Evolutionary conservation across 2,888 invertebrate species (phyloP), one percentile per base, ranked within the genome.

Genomic region (Drosophila putrida): DNA sequence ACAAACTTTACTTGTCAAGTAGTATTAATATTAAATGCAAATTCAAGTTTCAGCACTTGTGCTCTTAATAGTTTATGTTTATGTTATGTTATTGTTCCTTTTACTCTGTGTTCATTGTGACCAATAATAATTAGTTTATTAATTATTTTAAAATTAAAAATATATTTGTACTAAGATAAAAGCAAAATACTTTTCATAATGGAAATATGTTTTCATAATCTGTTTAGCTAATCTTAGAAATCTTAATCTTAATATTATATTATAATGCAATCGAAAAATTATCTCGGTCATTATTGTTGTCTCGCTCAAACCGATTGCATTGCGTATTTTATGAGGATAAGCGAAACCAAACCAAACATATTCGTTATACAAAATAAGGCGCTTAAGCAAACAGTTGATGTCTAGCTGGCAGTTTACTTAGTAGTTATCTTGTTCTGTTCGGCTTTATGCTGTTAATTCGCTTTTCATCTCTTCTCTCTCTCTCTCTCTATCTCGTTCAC

Each of bases 311-410:
- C 44, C 36, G 15, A 15, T 25, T 35, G 27, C n/a, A 31, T 31
- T 31, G 31, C 6, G 9, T 10, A 39, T 54, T 10, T 31, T 9
- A 28, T 15, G 11, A 6, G 36, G 4, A 31, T 13, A 55, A 44
- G 25, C 41, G 20, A 20, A 10, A 11, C 15, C 20, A 41, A n/a
- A n/a, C n/a, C n/a, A n/a, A n/a, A 13, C 25, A 28, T 20, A 28
- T 27, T 25, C 20, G 41, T 41, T 28, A 36, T 15, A 43, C 2
- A 27, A 28, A 51, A 33, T 51, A 43, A 60, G 31, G 43, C 60
- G 43, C 43, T 51, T 60, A 27, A 43, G 43, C 27, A 43, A 51
- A 43, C 60, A 60, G 59, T 43, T 59, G 33, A 50, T 25, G 25
- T 35, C 11, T 33, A 13, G 33, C 31, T 41, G 39, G 39, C 57